phyloP scores from a whole-genome alignment of 2,113 vertebrate species.

The Callopanchax toddi region DNA sequence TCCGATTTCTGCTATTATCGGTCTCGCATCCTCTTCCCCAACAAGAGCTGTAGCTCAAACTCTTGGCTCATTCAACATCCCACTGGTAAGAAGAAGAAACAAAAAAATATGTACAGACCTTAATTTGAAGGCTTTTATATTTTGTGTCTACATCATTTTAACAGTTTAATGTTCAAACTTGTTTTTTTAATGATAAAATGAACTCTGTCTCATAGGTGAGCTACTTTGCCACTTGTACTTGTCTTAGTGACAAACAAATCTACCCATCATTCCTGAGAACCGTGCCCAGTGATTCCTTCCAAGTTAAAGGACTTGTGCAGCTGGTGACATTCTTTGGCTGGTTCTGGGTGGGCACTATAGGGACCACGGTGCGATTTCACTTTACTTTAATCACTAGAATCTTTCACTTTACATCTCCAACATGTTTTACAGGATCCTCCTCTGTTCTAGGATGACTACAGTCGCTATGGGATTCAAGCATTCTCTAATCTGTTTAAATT shows the following conservation, averaged over 20 bases:
- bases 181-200: slow-evolving; percentile 11
- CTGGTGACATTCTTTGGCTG: slow-evolving; percentile 77
- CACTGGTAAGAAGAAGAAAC: slow-evolving; percentile 64
- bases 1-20: slow-evolving; percentile 76
- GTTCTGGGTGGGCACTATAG: slow-evolving; percentile 80
- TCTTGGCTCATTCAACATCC: slow-evolving; percentile 73
- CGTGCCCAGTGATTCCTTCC: slow-evolving; percentile 79
- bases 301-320: slow-evolving; percentile 74
- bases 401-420: background rate
- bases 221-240: slow-evolving; percentile 79
- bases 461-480: slow-evolving; percentile 78
- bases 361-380: slow-evolving; percentile 60
- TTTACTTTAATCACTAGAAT: background rate
- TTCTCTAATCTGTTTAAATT: slow-evolving; percentile 70
- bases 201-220: slow-evolving; percentile 69
- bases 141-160: background rate
- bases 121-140: too few species aligned
- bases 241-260: slow-evolving; percentile 74
- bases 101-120: too few species aligned
- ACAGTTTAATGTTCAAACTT: background rate
- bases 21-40: slow-evolving; percentile 78
- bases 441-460: slow-evolving; percentile 76
- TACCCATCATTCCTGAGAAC: slow-evolving; percentile 80
- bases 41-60: slow-evolving; percentile 76
- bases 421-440: background rate